Percentiles rank a stretch among this genome's conserved stretches.
These are phyloP conservation scores for Xiphorhynchus elegans DNA, from an alignment of 2,113 vertebrate genomes.

Conservation along the genomic window DNA sequence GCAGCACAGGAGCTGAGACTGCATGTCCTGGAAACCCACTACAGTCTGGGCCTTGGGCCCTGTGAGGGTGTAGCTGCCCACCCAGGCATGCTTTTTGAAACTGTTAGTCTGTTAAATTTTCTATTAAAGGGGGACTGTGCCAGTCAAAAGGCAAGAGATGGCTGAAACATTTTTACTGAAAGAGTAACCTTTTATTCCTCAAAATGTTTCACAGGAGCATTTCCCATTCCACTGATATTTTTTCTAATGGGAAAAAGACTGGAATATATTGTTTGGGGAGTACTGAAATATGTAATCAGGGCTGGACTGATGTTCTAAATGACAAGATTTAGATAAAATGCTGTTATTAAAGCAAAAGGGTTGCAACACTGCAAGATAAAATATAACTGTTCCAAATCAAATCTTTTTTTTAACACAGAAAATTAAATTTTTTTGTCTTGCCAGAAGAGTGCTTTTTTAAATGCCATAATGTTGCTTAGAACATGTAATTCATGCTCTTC, in stretches of 20 bases:
- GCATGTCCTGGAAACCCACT: rapidly evolving
- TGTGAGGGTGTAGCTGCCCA: not conserved
- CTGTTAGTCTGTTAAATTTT: not conserved
- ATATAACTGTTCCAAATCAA: slow-evolving; percentile 8
- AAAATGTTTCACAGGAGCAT: not conserved
- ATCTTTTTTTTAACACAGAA: not conserved
- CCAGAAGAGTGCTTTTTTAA: not conserved
- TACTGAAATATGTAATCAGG: not conserved
- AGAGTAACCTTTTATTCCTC: not conserved
- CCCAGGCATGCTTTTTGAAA: not conserved
- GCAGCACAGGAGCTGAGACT: rapidly evolving
- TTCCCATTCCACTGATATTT: not conserved
- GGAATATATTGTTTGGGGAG: not conserved
- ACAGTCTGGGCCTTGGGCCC: rapidly evolving
- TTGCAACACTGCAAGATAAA: slow-evolving; percentile 2
- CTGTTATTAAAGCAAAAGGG: slow-evolving; percentile 1
- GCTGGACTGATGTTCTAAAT: not conserved
- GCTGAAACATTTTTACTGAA: not conserved
- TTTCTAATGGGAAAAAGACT: not conserved
- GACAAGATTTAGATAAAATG: slow-evolving; percentile 1
- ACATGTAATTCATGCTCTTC: slow-evolving; percentile 17
- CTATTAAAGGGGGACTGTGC: not conserved
- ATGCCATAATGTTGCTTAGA: slow-evolving; percentile 13
- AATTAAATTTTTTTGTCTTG: slow-evolving; percentile 6
- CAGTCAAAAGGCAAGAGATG: not conserved